A percentile compares a stretch with the other conserved stretches of the same genome.
Conservation (phyloP, 2,888 invertebrate genomes). For the Holacanthella duospinosa region DNA sequence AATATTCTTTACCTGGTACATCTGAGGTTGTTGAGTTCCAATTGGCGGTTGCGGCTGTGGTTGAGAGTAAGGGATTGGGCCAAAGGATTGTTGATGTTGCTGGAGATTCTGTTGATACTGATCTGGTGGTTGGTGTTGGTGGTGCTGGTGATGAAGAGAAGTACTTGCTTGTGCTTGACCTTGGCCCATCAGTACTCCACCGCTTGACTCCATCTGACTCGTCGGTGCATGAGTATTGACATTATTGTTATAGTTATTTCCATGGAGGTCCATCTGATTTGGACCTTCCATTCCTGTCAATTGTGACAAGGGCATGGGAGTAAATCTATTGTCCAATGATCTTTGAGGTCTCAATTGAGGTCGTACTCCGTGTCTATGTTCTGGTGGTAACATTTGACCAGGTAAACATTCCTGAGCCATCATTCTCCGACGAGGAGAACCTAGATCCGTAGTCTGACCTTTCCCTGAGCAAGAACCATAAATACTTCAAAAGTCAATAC, state of each 20-base stretch:
- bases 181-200: neutral
- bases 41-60: neutral
- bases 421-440: constrained; percentile 29
- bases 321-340: constrained; percentile 37
- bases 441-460: constrained; percentile 22
- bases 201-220: neutral
- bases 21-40: neutral
- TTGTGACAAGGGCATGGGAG: constrained; percentile 23
- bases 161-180: neutral
- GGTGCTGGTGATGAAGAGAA: neutral
- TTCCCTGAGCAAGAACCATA: too few relatives aligned
- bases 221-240: neutral
- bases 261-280: neutral
- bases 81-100: neutral
- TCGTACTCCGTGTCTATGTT: constrained; percentile 14
- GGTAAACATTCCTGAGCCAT: constrained; percentile 28
- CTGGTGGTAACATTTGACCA: neutral
- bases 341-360: constrained; percentile 36
- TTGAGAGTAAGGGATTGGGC: neutral
- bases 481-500: neutral
- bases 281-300: neutral
- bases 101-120: neutral
- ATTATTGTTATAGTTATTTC: neutral
- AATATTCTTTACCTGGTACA: too few relatives aligned
- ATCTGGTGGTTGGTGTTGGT: neutral